Evolutionary conservation across 1,140 invertebrate species (phyloP), one percentile per base, ranked within the genome.

Genomic region (Delia radicum): DNA sequence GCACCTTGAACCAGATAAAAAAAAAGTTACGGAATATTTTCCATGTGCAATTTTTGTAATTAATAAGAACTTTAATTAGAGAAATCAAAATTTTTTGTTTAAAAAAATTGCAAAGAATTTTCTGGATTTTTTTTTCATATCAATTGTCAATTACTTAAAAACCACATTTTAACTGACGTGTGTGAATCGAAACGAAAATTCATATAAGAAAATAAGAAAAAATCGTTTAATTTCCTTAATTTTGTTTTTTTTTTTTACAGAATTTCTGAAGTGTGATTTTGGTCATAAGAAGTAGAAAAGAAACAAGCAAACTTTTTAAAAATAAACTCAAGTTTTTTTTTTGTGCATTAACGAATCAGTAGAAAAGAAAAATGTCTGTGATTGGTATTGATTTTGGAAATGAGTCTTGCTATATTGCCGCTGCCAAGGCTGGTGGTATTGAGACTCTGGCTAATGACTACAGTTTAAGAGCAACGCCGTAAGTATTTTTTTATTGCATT

Each of bases 301-400:
- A 69, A 18, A 69, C 29, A 67, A 72, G 48, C 31, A 6, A 24
- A 27, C 13, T 2, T 67, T 61, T 33, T 21, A 46, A 37, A 62
- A 18, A 55, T 48, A 55, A 55, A 55, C 21, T 21, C 48, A 24
- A 48, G 3, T 55, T 69, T 69, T n/a, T n/a, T n/a, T n/a, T n/a
- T n/a, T n/a, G n/a, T 69, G 31, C 65, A 28, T 69, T 73, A 33
- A 13, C 26, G 48, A 65, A 67, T 0, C 13, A 72, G 18, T 15
- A 69, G 18, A 28, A n/a, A n/a, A 62, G 69, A 74, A 83, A 83
- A 84, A 96, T 96, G 94, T 95, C 94, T 87, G 98, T 99, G 81
- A 97, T 99, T 87, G 98, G 98, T 87, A 97, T 99, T 89, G 98
- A 99, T 92, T 95, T 99, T 87, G 98, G 98, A 72, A 98, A 96